Conservation (phyloP, 2,888 invertebrate genomes). For the Xanthia togata region DNA sequence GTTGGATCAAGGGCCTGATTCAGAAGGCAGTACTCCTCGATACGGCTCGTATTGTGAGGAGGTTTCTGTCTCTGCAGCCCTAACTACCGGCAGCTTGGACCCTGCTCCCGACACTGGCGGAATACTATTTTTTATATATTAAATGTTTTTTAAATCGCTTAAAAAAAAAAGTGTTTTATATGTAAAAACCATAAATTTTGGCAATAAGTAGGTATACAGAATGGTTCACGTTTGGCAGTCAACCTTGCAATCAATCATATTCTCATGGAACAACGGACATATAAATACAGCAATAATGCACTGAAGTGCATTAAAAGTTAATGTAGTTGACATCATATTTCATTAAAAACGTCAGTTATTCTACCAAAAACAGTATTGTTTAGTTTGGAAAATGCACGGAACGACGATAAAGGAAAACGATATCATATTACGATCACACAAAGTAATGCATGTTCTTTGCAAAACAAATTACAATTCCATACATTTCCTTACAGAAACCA, state of each 20-base stretch:
- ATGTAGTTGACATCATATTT: conserved; percentile 21
- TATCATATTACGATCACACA: conserved; percentile 4
- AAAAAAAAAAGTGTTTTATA: no score
- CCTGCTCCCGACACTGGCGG: no score
- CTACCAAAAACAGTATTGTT: conserved; percentile 7
- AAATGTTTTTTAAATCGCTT: no score
- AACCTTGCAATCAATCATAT: background rate
- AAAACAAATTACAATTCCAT: background rate
- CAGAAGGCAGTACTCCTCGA: no score
- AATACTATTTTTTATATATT: no score
- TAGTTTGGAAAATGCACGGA: conserved; percentile 16
- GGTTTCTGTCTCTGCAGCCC: no score
- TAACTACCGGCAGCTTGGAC: no score
- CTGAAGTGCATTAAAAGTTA: conserved; percentile 2
- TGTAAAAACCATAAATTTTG: no score
- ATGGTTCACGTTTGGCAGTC: background rate
- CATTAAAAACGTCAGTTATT: background rate
- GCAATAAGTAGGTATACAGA: no score
- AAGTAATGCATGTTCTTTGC: background rate
- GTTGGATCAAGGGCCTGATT: no score
- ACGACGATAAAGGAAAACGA: background rate
- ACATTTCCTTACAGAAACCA: conserved; percentile 2
- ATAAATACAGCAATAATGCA: background rate
- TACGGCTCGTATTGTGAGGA: no score
- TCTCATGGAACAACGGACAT: background rate